phyloP scores from a whole-genome alignment of 2,888 invertebrate species.

The Habroteleia sp. region DNA sequence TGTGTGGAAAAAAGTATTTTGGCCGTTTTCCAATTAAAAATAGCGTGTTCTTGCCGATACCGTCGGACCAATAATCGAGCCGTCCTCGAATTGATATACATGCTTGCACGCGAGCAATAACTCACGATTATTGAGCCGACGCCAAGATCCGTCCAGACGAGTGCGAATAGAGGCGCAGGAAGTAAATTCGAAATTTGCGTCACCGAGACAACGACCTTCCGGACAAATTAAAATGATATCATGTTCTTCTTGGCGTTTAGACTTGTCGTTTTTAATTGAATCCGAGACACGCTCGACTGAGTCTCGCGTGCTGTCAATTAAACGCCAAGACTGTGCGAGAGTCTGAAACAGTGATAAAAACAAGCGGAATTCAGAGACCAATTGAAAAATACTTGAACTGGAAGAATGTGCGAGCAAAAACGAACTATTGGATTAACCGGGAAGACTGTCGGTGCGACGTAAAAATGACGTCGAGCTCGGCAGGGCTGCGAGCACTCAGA shows the following conservation, averaged over 20 bases:
- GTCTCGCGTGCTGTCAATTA: conserved; percentile 39
- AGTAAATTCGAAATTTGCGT: conserved; percentile 15
- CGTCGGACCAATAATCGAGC: conserved; percentile 42
- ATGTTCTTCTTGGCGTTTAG: conserved; percentile 23
- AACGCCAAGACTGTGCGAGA: neutral
- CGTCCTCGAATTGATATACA: conserved; percentile 45
- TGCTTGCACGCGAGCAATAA: conserved; percentile 13
- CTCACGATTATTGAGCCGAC: conserved; percentile 35
- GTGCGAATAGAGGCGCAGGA: conserved; percentile 10
- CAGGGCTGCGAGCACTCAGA: conserved; percentile 3
- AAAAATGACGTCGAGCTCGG: conserved; percentile 24
- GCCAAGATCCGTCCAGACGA: conserved; percentile 26
- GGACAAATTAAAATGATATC: conserved; percentile 31
- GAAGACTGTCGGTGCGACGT: conserved; percentile 7
- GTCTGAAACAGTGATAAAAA: conserved; percentile 28
- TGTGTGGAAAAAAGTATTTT: conserved; percentile 9
- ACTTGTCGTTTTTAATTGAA: conserved; percentile 47
- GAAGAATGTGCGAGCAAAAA: conserved; percentile 42
- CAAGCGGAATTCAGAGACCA: conserved; percentile 35
- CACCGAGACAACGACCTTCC: neutral
- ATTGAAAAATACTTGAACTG: conserved; percentile 46
- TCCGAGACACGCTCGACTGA: conserved; percentile 1
- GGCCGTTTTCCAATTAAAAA: conserved; percentile 46
- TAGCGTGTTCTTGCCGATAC: conserved; percentile 5
- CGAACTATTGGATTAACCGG: conserved; percentile 30